A percentile compares a stretch with the other conserved stretches of the same genome.
These are phyloP conservation scores for Tenualosa thibaudeaui DNA, from an alignment of 2,797 vertebrate genomes.

Conservation along the genomic window DNA sequence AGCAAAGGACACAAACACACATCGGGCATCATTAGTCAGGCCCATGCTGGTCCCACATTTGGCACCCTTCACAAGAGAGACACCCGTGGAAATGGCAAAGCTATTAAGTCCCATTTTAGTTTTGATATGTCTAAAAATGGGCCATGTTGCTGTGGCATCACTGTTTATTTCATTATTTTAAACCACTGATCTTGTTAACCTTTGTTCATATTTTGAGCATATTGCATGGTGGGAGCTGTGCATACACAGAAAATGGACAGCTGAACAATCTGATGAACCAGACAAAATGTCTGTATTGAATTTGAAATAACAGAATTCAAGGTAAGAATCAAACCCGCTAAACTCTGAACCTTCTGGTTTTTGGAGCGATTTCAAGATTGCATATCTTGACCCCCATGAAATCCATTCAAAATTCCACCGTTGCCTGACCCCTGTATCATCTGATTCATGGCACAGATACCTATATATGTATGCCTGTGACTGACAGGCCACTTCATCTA, in stretches of 20 bases:
- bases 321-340: too few species aligned
- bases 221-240: neutral
- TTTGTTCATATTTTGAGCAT: neutral
- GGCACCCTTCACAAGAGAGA: neutral
- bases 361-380: neutral
- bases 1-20: slow-evolving; percentile 16
- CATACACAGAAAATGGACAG: neutral
- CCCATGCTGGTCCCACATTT: neutral
- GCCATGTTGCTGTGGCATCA: neutral
- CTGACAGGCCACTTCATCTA: neutral
- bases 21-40: neutral
- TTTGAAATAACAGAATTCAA: neutral
- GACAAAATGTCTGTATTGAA: neutral
- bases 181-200: neutral
- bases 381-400: neutral
- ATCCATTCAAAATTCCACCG: neutral
- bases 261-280: neutral
- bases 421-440: neutral
- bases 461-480: neutral
- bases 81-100: neutral
- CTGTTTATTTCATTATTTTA: neutral
- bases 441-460: neutral
- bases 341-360: neutral
- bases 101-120: neutral
- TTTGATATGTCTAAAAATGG: neutral